Evolutionary conservation across 2,888 invertebrate species (phyloP).

Genomic region (Drosophila mimetica): DNA sequence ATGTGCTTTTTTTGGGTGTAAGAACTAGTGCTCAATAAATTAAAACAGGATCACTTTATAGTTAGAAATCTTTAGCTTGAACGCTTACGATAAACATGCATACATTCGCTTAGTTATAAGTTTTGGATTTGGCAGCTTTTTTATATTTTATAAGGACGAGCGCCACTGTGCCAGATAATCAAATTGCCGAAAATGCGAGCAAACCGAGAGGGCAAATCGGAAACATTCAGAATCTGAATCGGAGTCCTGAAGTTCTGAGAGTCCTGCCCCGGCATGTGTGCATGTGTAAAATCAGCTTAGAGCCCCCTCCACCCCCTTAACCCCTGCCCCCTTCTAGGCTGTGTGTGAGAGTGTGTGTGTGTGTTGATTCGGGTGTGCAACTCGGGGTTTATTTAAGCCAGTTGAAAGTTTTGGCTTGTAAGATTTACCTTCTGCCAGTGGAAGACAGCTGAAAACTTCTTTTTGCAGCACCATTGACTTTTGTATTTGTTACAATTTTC

Average conservation of each 20-base stretch:
- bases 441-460: conserved; percentile 76
- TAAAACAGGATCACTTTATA: too few species aligned
- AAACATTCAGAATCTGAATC: conserved; percentile 52
- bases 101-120: too few species aligned
- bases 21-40: too few species aligned
- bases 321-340: background rate
- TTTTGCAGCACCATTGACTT: conserved; percentile 78
- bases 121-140: too few species aligned
- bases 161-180: conserved; percentile 70
- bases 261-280: conserved; percentile 62
- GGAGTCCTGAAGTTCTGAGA: conserved; percentile 38
- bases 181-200: conserved; percentile 71
- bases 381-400: conserved; percentile 75
- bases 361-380: conserved; percentile 43
- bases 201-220: conserved; percentile 55
- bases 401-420: conserved; percentile 77
- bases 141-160: too few species aligned
- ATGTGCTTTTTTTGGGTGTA: too few species aligned
- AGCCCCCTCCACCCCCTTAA: conserved; percentile 21
- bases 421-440: conserved; percentile 75
- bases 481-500: conserved; percentile 74
- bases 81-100: too few species aligned
- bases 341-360: background rate
- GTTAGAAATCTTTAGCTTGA: too few species aligned
- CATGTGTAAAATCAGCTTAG: conserved; percentile 74